These are phyloP conservation scores for Dipodomys stephensi DNA, from an alignment of 2,113 vertebrate species.

Conservation along the genomic window DNA sequence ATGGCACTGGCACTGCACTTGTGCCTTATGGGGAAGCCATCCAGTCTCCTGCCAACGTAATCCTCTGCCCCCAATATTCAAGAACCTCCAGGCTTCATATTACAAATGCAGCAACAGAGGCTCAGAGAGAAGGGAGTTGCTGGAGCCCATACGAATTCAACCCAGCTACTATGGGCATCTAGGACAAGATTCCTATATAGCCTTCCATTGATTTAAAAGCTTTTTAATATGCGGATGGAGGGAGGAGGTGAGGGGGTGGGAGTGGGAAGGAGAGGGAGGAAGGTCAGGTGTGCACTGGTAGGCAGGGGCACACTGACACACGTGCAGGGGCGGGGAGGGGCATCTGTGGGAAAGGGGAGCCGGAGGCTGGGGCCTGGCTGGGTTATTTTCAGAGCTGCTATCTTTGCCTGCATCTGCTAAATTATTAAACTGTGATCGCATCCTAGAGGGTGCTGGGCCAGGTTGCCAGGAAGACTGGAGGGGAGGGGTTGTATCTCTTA, in stretches of 20 bases:
- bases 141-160: constrained; percentile 19
- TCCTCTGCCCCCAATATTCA: not conserved
- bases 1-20: not conserved
- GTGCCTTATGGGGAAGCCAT: not conserved
- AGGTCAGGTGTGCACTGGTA: not conserved
- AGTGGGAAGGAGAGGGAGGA: not conserved
- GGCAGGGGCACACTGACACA: not conserved
- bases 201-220: constrained; percentile 29
- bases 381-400: constrained; percentile 83
- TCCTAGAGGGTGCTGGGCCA: constrained; percentile 70
- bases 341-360: constrained; percentile 47
- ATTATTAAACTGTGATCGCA: constrained; percentile 80
- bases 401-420: constrained; percentile 81
- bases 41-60: not conserved
- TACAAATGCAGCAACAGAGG: not conserved
- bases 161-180: not conserved
- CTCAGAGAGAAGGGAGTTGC: not conserved
- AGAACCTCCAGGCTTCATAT: not conserved
- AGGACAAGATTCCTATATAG: constrained; percentile 23
- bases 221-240: not conserved
- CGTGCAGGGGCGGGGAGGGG: not conserved
- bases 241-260: not conserved
- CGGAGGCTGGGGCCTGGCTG: constrained; percentile 52
- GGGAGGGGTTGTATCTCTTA: constrained; percentile 30
- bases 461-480: constrained; percentile 65